These are phyloP conservation scores for Odontothrips loti DNA, from an alignment of 2,888 invertebrate species.

Conservation along the genomic window DNA sequence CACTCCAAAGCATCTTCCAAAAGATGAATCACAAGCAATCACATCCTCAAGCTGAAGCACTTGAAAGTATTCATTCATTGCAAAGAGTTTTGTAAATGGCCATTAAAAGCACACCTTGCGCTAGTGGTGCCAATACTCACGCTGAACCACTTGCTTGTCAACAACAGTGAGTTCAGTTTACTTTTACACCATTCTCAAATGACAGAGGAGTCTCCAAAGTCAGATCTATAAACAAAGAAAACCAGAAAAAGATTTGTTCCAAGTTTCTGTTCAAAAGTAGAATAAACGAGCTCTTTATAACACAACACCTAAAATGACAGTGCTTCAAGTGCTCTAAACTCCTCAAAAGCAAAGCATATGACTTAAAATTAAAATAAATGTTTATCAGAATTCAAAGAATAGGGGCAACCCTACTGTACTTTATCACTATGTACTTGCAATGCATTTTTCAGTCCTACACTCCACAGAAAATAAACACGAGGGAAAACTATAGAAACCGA, in stretches of 20 bases:
- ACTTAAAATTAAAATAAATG: neutral
- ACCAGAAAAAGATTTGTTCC: slow-evolving; percentile 11
- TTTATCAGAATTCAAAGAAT: neutral
- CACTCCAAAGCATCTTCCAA: neutral
- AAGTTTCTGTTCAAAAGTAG: neutral
- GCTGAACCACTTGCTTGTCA: slow-evolving; percentile 19
- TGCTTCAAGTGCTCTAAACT: neutral
- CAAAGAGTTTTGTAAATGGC: slow-evolving; percentile 2
- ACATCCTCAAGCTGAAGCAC: neutral
- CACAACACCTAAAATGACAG: neutral
- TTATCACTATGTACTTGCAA: neutral
- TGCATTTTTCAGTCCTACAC: neutral
- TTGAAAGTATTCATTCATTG: neutral
- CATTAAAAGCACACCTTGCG: neutral
- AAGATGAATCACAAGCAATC: neutral
- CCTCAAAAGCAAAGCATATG: neutral
- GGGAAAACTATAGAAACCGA: too few relatives aligned
- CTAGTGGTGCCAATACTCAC: slow-evolving; percentile 16
- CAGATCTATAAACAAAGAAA: slow-evolving; percentile 21
- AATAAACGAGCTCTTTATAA: neutral
- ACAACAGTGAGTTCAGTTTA: slow-evolving; percentile 1
- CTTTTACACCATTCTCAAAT: slow-evolving; percentile 13
- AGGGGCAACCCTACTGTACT: neutral
- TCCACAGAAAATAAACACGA: neutral
- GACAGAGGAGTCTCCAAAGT: slow-evolving; percentile 19